Evolutionary conservation across 2,113 vertebrate species (phyloP).

Genomic region (Hemibagrus wyckioides): DNA sequence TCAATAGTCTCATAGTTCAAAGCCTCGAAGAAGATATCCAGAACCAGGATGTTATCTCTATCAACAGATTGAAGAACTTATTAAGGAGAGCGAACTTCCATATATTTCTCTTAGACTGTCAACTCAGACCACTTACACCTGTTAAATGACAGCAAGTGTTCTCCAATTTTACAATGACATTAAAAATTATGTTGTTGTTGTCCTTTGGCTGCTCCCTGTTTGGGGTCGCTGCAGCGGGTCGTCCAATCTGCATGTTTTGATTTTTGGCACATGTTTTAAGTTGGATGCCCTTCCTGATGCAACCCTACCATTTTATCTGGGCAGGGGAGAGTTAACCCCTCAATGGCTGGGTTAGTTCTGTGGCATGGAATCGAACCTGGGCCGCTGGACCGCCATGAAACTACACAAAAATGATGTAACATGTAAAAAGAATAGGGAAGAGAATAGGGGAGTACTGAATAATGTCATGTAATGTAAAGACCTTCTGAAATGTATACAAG

Average conservation of each 20-base stretch:
- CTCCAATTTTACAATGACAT: not conserved
- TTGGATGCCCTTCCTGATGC: no score
- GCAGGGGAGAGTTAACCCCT: no score
- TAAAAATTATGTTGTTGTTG: not conserved
- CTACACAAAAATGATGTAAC: not conserved
- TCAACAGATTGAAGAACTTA: conserved; percentile 46
- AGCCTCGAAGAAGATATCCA: conserved; percentile 98
- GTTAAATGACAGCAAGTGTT: not conserved
- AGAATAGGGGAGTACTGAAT: not conserved
- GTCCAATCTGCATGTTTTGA: no score
- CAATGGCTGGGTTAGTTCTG: no score
- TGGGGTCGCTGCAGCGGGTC: no score
- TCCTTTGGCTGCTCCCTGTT: no score
- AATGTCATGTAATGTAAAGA: not conserved
- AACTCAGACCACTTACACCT: not conserved
- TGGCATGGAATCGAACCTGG: no score
- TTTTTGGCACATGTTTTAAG: no score
- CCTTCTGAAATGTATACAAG: not conserved
- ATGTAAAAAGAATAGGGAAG: not conserved
- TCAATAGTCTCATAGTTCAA: conserved; percentile 98
- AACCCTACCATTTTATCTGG: no score
- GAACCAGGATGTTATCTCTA: conserved; percentile 97
- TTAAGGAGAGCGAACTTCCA: not conserved
- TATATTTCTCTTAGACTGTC: not conserved
- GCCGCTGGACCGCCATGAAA: no score